Evolutionary conservation across 2,888 invertebrate genomes (phyloP), one percentile per base, ranked within the genome.

Genomic region (Heteromurus nitidus): DNA sequence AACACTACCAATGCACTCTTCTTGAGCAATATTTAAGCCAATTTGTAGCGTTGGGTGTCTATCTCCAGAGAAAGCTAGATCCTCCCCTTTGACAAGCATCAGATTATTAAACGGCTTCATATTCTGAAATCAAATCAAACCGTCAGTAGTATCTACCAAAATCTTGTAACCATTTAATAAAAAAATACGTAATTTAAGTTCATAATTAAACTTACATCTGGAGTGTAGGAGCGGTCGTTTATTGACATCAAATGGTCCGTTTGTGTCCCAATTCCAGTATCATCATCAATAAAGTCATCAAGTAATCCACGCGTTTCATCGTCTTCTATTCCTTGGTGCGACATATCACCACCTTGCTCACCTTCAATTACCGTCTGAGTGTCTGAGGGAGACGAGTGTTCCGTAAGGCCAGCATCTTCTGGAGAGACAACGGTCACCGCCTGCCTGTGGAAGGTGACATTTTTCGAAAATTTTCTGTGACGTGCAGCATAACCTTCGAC

Each of bases 401-500:
- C 60, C 20, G 44, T 20, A 1, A 68, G 24, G 13, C 64, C 42
- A 88, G 92, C 89, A 30, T 92, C 80, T 22, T 86, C 85, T 82
- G 95, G 95, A 88, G 95, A 95, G 86, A 94, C 94, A 88, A 95
- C 91, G 73, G 95, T 95, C 11, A 88, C 86, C 24, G 88, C 88
- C 89, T 95, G 94, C 82, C 94, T 91, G 90, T 96, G 95, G 90
- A 95, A 96, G 83, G 95, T 95, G 85, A 96, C 95, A 90, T 95
- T 95, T 91, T 96, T 96, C 69, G 95, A 92, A 89, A 96, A 93
- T 89, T 96, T 96, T 31, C 87, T 80, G 90, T 95, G 95, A 88
- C 96, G 91, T 69, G 95, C 95, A 80, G 95, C 95, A 90, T 95
- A 96, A 0, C 96, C 96, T 91, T 95, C 95, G 87, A 96, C 91